These are phyloP conservation scores for Galeopsomyia nigrocyanea DNA, from an alignment of 2,888 invertebrate species.

Conservation along the genomic window DNA sequence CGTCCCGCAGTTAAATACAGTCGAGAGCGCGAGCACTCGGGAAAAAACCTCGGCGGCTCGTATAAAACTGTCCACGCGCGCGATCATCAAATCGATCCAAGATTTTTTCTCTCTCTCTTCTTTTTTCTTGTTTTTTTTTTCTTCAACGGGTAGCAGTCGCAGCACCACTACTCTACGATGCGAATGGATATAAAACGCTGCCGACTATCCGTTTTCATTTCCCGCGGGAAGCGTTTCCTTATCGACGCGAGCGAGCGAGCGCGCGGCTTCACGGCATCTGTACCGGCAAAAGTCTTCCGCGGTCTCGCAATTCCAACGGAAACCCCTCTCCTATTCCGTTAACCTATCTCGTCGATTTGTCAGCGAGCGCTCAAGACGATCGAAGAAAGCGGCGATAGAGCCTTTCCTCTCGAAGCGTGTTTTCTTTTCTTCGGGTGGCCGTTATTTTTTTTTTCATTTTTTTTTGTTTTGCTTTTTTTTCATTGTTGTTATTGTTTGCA, in stretches of 20 bases:
- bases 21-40: no score
- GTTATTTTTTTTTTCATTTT: no score
- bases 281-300: constrained; percentile 49
- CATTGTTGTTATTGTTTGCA: no score
- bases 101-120: constrained; percentile 8
- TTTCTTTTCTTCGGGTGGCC: no score
- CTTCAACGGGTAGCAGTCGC: not conserved
- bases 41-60: not conserved
- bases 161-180: not conserved
- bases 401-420: no score
- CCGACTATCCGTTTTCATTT: constrained; percentile 27
- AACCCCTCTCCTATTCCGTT: constrained; percentile 54
- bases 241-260: constrained; percentile 13
- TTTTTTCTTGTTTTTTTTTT: not conserved
- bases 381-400: constrained; percentile 14
- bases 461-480: no score
- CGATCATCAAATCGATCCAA: constrained; percentile 1
- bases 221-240: constrained; percentile 24
- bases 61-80: not conserved
- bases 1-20: no score
- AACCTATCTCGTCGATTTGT: constrained; percentile 61
- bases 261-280: constrained; percentile 37
- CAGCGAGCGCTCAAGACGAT: constrained; percentile 48
- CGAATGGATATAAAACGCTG: constrained; percentile 40
- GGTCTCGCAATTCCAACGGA: constrained; percentile 59